phyloP scores from a whole-genome alignment of 1,140 invertebrate species.

The Musca vetustissima region DNA sequence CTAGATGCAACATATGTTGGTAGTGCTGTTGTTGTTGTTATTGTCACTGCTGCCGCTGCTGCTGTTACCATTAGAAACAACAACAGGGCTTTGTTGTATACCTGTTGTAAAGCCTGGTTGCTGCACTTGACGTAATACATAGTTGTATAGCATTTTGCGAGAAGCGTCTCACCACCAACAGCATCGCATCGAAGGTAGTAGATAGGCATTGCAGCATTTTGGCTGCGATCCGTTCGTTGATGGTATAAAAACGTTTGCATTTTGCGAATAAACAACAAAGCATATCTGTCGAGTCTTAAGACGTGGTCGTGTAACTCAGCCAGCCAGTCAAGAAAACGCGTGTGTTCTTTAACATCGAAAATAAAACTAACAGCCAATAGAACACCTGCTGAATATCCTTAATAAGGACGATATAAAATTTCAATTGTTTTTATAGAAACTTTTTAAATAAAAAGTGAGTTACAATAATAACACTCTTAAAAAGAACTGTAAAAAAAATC shows the following conservation, averaged over 20 bases:
- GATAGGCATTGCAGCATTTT: background rate
- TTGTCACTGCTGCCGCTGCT: too few relatives aligned
- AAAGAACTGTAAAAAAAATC: too few relatives aligned
- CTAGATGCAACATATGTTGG: too few relatives aligned
- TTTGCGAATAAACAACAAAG: slow-evolving; percentile 45
- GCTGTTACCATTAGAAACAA: too few relatives aligned
- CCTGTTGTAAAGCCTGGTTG: too few relatives aligned
- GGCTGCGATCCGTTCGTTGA: background rate
- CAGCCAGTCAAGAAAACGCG: slow-evolving; percentile 28
- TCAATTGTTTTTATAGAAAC: background rate
- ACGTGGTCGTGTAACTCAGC: slow-evolving; percentile 33
- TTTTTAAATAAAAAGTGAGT: slow-evolving; percentile 3
- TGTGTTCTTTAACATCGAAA: slow-evolving; percentile 17
- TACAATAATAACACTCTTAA: too few relatives aligned
- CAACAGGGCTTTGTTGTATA: too few relatives aligned
- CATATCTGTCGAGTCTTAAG: slow-evolving; percentile 51
- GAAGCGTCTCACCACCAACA: background rate
- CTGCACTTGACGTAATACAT: too few relatives aligned
- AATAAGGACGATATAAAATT: background rate
- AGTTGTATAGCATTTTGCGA: background rate
- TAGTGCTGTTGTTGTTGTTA: too few relatives aligned
- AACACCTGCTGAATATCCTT: background rate
- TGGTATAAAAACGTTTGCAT: slow-evolving; percentile 53
- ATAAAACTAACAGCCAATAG: background rate
- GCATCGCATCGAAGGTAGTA: too few relatives aligned